Percentiles rank a stretch among this genome's conserved stretches.
Evolutionary conservation across 1,140 invertebrate species (phyloP).

Genomic region (Leptinotarsa undecemlineata): DNA sequence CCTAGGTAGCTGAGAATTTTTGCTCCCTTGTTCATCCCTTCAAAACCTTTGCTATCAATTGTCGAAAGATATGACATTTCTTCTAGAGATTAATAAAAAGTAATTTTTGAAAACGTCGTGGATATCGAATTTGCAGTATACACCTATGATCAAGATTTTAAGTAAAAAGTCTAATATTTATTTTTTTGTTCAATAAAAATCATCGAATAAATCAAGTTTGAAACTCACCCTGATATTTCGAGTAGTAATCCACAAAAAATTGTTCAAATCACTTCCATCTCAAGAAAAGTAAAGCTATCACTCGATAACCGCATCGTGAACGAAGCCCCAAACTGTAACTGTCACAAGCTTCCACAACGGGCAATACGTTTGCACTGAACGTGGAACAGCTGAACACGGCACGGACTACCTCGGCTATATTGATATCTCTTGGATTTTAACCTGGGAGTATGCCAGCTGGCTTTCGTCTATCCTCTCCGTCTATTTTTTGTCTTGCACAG

Average conservation of each 20-base stretch:
- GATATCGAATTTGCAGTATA: too few relatives aligned
- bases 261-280: not conserved
- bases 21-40: too few relatives aligned
- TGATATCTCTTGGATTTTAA: not conserved
- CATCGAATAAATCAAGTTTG: too few relatives aligned
- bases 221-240: too few relatives aligned
- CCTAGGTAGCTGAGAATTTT: too few relatives aligned
- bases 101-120: too few relatives aligned
- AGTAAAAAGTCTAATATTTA: too few relatives aligned
- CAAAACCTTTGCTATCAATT: too few relatives aligned
- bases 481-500: not conserved
- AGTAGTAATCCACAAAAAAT: not conserved
- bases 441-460: conserved; percentile 4
- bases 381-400: not conserved
- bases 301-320: not conserved
- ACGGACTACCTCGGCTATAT: not conserved
- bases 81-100: too few relatives aligned
- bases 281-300: not conserved
- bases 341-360: not conserved
- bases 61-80: too few relatives aligned
- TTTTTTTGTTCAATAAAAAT: too few relatives aligned
- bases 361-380: not conserved
- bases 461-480: not conserved
- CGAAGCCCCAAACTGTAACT: not conserved
- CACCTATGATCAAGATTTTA: too few relatives aligned